These are phyloP conservation scores for Artibeus lituratus DNA, from an alignment of 2,797 vertebrate species.

Conservation along the genomic window DNA sequence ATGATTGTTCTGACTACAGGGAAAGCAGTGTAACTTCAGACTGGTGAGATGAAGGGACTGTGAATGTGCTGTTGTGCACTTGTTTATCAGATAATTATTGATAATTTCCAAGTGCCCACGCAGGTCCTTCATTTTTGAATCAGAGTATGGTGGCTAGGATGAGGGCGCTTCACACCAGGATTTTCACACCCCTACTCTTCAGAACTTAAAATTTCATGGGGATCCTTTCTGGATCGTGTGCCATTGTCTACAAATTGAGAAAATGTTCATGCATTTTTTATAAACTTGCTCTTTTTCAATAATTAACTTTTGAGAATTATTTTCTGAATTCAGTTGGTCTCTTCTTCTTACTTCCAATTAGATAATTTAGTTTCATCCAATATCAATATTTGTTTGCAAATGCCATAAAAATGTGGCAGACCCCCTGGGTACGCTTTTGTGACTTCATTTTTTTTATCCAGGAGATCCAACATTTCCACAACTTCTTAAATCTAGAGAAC, in stretches of 20 bases:
- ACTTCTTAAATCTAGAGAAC: not conserved
- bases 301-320: slow-evolving; percentile 7
- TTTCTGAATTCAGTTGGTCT: not conserved
- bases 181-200: not conserved
- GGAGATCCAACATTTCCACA: not conserved
- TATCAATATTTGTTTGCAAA: not conserved
- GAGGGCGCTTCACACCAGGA: not conserved
- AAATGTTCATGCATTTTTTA: not conserved
- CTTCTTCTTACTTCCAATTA: not conserved
- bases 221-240: not conserved
- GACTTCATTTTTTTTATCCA: not conserved
- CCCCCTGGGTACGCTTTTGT: not conserved
- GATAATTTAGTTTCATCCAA: not conserved
- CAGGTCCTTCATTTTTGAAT: not conserved
- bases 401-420: not conserved
- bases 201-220: not conserved
- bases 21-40: not conserved
- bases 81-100: not conserved
- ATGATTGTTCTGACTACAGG: not conserved
- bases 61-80: not conserved
- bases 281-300: not conserved
- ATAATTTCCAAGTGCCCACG: not conserved
- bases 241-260: not conserved
- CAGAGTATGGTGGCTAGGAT: not conserved
- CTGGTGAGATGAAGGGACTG: not conserved